Evolutionary conservation across 1,140 invertebrate genomes (phyloP).

Genomic region (Lepidurus packardi): DNA sequence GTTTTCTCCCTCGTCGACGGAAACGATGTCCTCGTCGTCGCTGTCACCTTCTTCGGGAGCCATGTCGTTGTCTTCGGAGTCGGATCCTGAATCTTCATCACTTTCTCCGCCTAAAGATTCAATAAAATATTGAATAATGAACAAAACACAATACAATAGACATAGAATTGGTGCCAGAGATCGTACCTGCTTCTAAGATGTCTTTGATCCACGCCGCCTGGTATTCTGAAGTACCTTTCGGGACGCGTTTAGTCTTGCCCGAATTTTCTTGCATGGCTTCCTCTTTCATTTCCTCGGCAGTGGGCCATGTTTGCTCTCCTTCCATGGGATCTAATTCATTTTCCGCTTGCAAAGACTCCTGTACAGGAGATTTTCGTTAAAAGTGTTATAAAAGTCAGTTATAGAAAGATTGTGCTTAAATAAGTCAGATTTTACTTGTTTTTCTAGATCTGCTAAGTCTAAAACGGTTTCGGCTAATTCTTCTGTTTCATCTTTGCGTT

Average conservation of each 20-base stretch:
- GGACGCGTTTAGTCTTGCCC: constrained; percentile 66
- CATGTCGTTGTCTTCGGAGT: constrained; percentile 37
- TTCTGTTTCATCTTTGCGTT: constrained; percentile 43
- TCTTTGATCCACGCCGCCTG: constrained; percentile 93
- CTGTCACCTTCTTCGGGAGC: constrained; percentile 39
- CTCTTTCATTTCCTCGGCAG: constrained; percentile 73
- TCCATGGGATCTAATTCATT: constrained; percentile 84
- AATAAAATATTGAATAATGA: background rate
- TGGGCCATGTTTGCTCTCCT: constrained; percentile 93
- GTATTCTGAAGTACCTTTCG: constrained; percentile 91
- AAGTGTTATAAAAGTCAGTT: too few relatives aligned
- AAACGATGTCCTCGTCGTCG: constrained; percentile 40
- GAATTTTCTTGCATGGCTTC: constrained; percentile 50
- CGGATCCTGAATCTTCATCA: constrained; percentile 20
- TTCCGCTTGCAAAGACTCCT: constrained; percentile 70
- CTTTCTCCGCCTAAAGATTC: background rate
- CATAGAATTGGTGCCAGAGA: background rate
- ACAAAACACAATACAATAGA: background rate
- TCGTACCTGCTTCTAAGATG: constrained; percentile 45
- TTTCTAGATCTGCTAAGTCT: constrained; percentile 57
- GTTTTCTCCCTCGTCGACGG: constrained; percentile 41
- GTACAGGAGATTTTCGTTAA: constrained; percentile 32
- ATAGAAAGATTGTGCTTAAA: background rate
- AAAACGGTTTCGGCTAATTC: constrained; percentile 42
- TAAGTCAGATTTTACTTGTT: constrained; percentile 48